A percentile compares a stretch with the other conserved stretches of the same genome.
These are phyloP conservation scores for Pyrocoelia pectoralis DNA, from an alignment of 2,888 invertebrate species.

Conservation along the genomic window DNA sequence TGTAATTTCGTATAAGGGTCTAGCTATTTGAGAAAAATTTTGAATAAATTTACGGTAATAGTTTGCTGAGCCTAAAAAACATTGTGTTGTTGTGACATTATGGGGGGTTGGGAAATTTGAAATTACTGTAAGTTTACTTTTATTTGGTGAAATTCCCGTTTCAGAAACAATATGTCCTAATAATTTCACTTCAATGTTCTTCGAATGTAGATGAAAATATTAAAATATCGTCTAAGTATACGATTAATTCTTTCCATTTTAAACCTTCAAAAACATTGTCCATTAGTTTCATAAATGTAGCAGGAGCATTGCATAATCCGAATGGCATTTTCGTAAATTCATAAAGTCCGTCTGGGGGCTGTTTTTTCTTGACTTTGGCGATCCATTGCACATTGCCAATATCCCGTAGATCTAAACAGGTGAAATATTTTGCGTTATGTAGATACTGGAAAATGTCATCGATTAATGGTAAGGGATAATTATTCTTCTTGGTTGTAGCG, in stretches of 20 bases:
- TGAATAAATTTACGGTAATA: slow-evolving; percentile 47
- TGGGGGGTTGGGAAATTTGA: slow-evolving; percentile 23
- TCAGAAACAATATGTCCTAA: slow-evolving; percentile 23
- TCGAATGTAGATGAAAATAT: slow-evolving; percentile 35
- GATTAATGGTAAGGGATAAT: slow-evolving; percentile 39
- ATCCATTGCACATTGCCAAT: slow-evolving; percentile 38
- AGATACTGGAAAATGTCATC: slow-evolving; percentile 40
- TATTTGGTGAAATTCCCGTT: slow-evolving; percentile 19
- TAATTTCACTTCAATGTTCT: slow-evolving; percentile 26
- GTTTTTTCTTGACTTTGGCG: slow-evolving; percentile 36
- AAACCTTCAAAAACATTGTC: slow-evolving; percentile 37
- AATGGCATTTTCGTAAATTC: slow-evolving; percentile 42
- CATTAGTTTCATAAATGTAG: slow-evolving; percentile 39
- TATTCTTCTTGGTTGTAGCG: slow-evolving; percentile 33
- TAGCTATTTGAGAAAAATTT: slow-evolving; percentile 39
- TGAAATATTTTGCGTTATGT: slow-evolving; percentile 36
- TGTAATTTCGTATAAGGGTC: slow-evolving; percentile 39
- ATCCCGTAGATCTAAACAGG: slow-evolving; percentile 41
- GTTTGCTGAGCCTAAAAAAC: slow-evolving; percentile 33
- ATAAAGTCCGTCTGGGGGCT: slow-evolving; percentile 40
- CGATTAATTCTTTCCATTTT: slow-evolving; percentile 39
- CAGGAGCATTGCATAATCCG: slow-evolving; percentile 42
- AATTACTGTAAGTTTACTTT: slow-evolving; percentile 19
- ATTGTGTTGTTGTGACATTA: slow-evolving; percentile 15
- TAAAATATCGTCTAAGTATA: slow-evolving; percentile 43